These are phyloP conservation scores for Oriolus oriolus DNA, from an alignment of 2,113 vertebrate species.

Conservation along the genomic window DNA sequence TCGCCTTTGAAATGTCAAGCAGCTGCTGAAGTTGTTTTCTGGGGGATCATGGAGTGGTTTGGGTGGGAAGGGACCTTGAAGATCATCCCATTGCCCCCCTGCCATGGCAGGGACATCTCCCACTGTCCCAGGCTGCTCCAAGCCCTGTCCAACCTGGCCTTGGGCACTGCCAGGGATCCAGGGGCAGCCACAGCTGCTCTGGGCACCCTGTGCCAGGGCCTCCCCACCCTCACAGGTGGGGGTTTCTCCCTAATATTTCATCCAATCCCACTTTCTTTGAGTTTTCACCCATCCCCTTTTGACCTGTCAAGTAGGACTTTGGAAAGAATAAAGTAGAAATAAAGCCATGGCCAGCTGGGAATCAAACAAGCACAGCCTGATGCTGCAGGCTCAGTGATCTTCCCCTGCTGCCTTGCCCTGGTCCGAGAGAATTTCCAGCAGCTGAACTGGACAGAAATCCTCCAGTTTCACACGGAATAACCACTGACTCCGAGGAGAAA, in stretches of 20 bases:
- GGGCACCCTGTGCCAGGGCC: not conserved
- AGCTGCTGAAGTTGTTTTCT: not conserved
- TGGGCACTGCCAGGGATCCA: not conserved
- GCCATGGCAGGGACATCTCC: not conserved
- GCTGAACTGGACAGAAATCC: not conserved
- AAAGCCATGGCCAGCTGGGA: not conserved
- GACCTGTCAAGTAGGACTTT: not conserved
- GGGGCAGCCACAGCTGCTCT: not conserved
- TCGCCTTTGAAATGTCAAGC: fast-evolving
- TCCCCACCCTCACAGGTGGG: fast-evolving
- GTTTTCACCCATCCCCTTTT: not conserved
- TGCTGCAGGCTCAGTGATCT: not conserved
- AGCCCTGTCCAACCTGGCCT: not conserved
- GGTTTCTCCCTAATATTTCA: not conserved
- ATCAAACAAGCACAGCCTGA: fast-evolving
- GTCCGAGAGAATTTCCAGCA: not conserved
- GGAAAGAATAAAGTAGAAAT: not conserved
- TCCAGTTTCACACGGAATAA: not conserved
- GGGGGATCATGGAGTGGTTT: not conserved
- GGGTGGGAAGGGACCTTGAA: not conserved
- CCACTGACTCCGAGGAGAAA: not conserved
- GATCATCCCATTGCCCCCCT: not conserved
- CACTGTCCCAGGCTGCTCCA: not conserved
- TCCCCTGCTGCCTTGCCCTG: not conserved
- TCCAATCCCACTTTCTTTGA: no score